Conservation (phyloP, 2,888 invertebrate species). For the Chaetogeoica ovagalla region DNA sequence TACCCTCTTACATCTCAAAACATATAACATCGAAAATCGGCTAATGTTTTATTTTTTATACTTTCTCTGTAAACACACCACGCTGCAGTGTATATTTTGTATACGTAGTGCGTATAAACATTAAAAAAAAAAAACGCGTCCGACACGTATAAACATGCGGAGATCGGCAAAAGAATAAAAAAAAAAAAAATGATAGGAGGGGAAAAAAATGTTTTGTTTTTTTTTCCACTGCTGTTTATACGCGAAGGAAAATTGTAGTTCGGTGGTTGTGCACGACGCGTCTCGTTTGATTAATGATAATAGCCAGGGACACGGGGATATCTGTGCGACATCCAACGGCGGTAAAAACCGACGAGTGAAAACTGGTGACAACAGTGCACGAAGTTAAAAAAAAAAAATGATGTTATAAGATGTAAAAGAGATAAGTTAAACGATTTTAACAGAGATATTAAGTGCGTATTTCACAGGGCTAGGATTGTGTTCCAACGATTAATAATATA, state of each 20-base stretch:
- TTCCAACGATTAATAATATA: no score
- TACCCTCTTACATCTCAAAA: background rate
- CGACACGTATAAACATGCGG: background rate
- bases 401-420: no score
- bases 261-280: background rate
- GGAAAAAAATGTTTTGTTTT: background rate
- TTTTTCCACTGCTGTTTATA: background rate
- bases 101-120: no score
- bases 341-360: background rate
- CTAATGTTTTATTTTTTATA: no score
- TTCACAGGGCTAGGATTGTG: no score
- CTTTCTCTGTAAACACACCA: no score
- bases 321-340: background rate
- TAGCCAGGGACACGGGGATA: background rate
- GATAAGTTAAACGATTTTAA: no score
- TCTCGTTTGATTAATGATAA: constrained; percentile 28
- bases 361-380: no score
- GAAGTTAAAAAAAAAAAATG: no score
- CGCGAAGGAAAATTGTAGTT: constrained; percentile 4
- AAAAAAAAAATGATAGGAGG: no score
- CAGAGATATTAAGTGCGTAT: no score
- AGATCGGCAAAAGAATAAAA: constrained; percentile 23
- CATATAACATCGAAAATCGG: background rate
- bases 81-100: no score
- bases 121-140: background rate